Evolutionary conservation across 2,888 invertebrate genomes (phyloP), one percentile per base, ranked within the genome.

Genomic region (Linnaemya tessellans): DNA sequence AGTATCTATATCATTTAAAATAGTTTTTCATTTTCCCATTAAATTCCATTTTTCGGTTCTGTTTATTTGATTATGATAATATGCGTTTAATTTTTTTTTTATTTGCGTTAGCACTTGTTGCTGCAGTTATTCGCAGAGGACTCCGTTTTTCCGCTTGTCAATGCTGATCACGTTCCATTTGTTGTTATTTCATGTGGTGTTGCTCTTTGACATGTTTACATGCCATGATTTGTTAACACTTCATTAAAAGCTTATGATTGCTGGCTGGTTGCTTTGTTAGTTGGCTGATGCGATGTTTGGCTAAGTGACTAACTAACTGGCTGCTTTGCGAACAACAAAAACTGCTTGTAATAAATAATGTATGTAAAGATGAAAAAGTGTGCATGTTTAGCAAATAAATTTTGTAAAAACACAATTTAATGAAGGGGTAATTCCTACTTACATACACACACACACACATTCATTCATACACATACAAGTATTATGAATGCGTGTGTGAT

Each of bases 191-290:
- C 70, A 70, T 79, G 70, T 82, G 64, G 74, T 75, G 70, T 75
- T 79, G 65, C 82, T 82, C 78, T 82, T 85, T 85, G 85, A 82
- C 85, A 85, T 85, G 85, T 82, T 85, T 85, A 79, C 85, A 85
- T 82, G 85, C 64, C 74, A 82, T 82, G 82, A 85, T 85, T 85
- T 85, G 85, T 85, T 85, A 82, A 85, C 85, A 85, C 85, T 85
- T 85, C 85, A 85, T 85, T 85, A 85, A 85, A 79, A 79, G 85
- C 82, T 85, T 85, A 85, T 82, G 85, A 85, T 82, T 74, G 74
- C 70, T 74, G 51, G 58, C 51, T 65, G 49, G 41, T 11, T 71
- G 54, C 25, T 13, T 41, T 11, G 38, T 41, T 65, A 22, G 38
- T 11, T 79, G 43, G 38, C 18, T 78, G n/a, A 30, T 18, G 22